Conservation (phyloP, 2,888 invertebrate genomes). For the Rugalucina vietnamica region DNA sequence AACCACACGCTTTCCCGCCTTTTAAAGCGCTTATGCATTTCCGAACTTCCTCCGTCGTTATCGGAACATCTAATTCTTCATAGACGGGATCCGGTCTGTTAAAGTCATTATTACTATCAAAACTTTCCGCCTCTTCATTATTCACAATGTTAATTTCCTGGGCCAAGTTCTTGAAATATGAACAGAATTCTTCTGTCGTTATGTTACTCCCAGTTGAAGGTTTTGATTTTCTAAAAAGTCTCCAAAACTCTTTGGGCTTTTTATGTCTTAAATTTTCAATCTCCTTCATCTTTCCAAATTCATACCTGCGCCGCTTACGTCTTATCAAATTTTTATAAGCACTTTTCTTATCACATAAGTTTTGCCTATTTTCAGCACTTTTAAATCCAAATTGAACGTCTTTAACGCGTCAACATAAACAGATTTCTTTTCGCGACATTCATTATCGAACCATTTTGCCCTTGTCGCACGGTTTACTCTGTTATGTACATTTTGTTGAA, state of each 20-base stretch:
- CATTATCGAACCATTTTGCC: conserved; percentile 21
- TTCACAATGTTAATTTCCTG: neutral
- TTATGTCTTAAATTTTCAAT: conserved; percentile 13
- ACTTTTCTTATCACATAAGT: neutral
- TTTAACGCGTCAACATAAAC: neutral
- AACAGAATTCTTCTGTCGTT: neutral
- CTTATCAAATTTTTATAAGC: neutral
- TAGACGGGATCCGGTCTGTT: neutral
- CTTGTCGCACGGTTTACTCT: neutral
- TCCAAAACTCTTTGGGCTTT: conserved; percentile 29
- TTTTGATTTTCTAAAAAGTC: neutral
- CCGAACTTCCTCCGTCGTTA: neutral
- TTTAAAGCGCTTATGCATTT: neutral
- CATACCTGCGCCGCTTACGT: neutral
- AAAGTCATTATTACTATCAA: conserved; percentile 7
- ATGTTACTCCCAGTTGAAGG: neutral
- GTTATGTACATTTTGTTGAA: neutral
- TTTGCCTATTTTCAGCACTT: neutral
- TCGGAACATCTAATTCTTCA: conserved; percentile 1
- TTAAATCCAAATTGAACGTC: neutral
- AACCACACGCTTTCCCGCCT: conserved; percentile 11
- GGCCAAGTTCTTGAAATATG: neutral
- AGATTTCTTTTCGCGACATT: neutral
- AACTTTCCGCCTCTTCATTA: neutral
- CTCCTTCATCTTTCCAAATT: neutral